A percentile compares a stretch with the other conserved stretches of the same genome.
Conservation (phyloP, 2,797 vertebrate genomes). For the Rousettus madagascariensis region DNA sequence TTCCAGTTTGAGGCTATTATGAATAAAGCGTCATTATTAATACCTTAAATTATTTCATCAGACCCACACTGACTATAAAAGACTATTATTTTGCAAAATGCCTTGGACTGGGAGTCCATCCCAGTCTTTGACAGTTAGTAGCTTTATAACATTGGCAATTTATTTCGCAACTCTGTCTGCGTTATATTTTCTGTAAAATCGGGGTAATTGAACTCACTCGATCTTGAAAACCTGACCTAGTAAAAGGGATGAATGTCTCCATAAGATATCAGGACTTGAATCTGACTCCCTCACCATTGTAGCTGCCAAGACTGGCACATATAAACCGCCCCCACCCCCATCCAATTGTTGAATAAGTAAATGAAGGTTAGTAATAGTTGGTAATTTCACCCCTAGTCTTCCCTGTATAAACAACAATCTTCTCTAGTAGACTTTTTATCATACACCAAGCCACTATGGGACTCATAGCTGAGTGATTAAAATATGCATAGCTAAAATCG, state of each 20-base stretch:
- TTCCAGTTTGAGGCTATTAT: not conserved
- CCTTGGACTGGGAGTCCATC: not conserved
- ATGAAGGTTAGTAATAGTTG: constrained; percentile 56
- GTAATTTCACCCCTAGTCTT: constrained; percentile 53
- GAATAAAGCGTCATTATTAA: not conserved
- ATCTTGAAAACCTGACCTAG: not conserved
- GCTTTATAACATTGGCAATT: not conserved
- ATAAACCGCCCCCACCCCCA: not conserved
- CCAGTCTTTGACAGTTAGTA: not conserved
- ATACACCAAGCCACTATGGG: not conserved
- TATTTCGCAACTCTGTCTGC: not conserved
- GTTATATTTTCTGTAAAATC: constrained; percentile 28
- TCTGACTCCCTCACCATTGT: constrained; percentile 11
- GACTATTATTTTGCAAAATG: not conserved
- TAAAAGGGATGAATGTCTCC: not conserved
- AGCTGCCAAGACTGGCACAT: not conserved
- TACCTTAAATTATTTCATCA: not conserved
- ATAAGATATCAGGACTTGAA: not conserved
- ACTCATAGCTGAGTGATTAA: constrained; percentile 25
- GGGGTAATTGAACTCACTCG: not conserved
- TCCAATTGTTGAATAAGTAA: constrained; percentile 35
- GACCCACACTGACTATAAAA: not conserved
- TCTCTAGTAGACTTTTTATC: constrained; percentile 26
- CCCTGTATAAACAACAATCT: constrained; percentile 47
- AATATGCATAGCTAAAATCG: not conserved